These are phyloP conservation scores for Neosalanx taihuensis DNA, from an alignment of 2,797 vertebrate species.

Conservation along the genomic window DNA sequence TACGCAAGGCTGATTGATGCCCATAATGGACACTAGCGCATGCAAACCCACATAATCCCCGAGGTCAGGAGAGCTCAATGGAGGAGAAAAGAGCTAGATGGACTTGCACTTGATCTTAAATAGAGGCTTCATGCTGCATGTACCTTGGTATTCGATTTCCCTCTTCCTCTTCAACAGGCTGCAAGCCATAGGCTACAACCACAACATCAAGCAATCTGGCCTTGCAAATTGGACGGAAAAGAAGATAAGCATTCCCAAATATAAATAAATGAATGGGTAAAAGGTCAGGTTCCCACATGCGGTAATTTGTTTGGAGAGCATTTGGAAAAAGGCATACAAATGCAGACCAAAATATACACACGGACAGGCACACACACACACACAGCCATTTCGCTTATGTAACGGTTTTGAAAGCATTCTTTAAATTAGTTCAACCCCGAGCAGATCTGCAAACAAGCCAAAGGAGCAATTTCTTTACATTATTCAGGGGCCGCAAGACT, in stretches of 20 bases:
- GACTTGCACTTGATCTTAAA: background rate
- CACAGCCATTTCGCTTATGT: slow-evolving; percentile 27
- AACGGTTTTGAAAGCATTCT: slow-evolving; percentile 44
- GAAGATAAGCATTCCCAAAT: slow-evolving; percentile 20
- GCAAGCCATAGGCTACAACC: background rate
- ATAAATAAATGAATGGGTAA: slow-evolving; percentile 31
- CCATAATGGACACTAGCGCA: slow-evolving; percentile 4
- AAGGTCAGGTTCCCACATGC: slow-evolving; percentile 30
- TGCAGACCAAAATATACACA: background rate
- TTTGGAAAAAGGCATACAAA: slow-evolving; percentile 15
- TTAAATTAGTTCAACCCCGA: slow-evolving; percentile 42
- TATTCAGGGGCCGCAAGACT: slow-evolving; percentile 38
- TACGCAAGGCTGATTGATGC: background rate
- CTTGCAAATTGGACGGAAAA: slow-evolving; percentile 24
- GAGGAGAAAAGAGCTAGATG: background rate
- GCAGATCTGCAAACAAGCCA: slow-evolving; percentile 34
- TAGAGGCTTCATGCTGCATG: background rate
- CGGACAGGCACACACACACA: slow-evolving; percentile 2
- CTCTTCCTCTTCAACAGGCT: background rate
- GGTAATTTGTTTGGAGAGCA: slow-evolving; percentile 42
- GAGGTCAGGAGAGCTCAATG: background rate
- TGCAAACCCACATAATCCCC: background rate
- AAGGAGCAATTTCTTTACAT: slow-evolving; percentile 43
- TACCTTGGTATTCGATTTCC: background rate
- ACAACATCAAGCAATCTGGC: background rate